Evolutionary conservation across 2,113 vertebrate genomes (phyloP).

Genomic region (Cromileptes altivelis): DNA sequence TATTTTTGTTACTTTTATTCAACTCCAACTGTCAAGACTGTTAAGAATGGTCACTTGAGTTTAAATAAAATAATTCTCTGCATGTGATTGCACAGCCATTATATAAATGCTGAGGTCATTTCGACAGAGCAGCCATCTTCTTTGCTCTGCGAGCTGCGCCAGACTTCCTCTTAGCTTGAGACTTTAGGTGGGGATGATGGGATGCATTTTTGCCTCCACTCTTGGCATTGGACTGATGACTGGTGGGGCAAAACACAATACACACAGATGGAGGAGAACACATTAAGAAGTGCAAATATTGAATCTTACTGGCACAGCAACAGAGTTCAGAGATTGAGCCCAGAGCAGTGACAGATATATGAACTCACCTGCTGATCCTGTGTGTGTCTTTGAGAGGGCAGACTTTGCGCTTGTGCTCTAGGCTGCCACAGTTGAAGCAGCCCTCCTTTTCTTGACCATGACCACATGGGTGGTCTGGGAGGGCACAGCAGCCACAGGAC

Average conservation of each 20-base stretch:
- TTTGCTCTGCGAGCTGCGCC: slow-evolving; percentile 58
- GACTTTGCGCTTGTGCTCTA: slow-evolving; percentile 88
- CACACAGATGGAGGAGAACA: not conserved
- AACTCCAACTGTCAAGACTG: not conserved
- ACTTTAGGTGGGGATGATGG: not conserved
- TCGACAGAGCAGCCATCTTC: slow-evolving; percentile 41
- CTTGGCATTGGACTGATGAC: slow-evolving; percentile 45
- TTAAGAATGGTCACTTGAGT: not conserved
- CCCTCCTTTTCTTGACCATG: slow-evolving; percentile 56
- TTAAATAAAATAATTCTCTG: not conserved
- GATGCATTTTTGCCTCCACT: not conserved
- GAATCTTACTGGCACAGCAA: accelerated
- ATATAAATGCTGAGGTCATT: slow-evolving; percentile 8
- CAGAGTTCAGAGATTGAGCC: not conserved
- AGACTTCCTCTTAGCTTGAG: slow-evolving; percentile 57
- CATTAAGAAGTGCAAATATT: not conserved
- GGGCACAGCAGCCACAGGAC: slow-evolving; percentile 87
- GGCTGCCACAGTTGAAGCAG: slow-evolving; percentile 90
- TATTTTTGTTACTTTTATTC: not conserved
- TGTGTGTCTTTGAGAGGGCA: slow-evolving; percentile 80
- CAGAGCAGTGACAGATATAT: accelerated
- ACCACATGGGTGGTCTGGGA: slow-evolving; percentile 87
- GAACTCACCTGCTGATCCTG: slow-evolving; percentile 49
- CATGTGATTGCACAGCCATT: not conserved
- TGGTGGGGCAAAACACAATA: slow-evolving; percentile 8